These are phyloP conservation scores for Pseudomyrmex sp. DNA, from an alignment of 1,140 invertebrate species.

Conservation along the genomic window DNA sequence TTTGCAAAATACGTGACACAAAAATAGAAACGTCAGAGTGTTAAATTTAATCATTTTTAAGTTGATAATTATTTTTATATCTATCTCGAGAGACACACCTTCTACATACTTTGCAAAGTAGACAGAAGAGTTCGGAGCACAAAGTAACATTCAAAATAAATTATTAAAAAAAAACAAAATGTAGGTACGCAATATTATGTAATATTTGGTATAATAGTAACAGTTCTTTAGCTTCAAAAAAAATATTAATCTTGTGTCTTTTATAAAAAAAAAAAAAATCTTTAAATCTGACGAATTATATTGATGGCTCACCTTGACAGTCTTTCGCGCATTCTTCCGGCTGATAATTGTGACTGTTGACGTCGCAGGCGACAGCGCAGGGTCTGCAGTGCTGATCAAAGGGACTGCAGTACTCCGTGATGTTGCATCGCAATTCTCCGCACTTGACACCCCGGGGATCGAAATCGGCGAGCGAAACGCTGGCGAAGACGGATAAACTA, in stretches of 20 bases:
- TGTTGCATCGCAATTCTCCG: constrained; percentile 83
- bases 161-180: too few species aligned
- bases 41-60: not conserved
- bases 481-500: constrained; percentile 3
- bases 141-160: too few species aligned
- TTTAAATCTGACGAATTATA: not conserved
- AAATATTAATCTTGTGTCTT: too few species aligned
- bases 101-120: too few species aligned
- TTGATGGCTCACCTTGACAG: constrained; percentile 85
- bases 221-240: too few species aligned
- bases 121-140: too few species aligned
- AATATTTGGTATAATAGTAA: too few species aligned
- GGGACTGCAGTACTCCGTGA: constrained; percentile 85
- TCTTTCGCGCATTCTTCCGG: constrained; percentile 84
- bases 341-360: constrained; percentile 84
- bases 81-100: too few species aligned
- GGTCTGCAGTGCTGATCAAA: constrained; percentile 85
- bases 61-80: too few species aligned
- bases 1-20: not conserved
- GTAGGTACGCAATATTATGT: too few species aligned
- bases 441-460: constrained; percentile 83
- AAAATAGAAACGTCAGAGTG: not conserved
- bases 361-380: constrained; percentile 84
- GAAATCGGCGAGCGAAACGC: constrained; percentile 72
- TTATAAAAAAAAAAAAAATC: too few species aligned